These are phyloP conservation scores for Lepas anatifera DNA, from an alignment of 2,888 invertebrate genomes.

Conservation along the genomic window DNA sequence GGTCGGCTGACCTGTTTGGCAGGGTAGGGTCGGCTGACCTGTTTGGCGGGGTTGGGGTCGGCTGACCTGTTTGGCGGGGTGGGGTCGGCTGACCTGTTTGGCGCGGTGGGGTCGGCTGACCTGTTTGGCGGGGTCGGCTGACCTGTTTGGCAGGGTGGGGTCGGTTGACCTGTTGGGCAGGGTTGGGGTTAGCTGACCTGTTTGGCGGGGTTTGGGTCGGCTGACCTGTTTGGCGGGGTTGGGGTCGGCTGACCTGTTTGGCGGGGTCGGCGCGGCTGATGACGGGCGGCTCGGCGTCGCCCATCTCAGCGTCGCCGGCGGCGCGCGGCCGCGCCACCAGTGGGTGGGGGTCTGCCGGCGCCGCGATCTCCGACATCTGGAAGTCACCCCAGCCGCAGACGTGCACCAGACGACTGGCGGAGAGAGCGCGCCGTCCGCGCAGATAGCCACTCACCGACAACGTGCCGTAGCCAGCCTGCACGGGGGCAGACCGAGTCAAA, in stretches of 20 bases:
- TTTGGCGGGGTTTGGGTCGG: slow-evolving; percentile 47
- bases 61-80: slow-evolving; percentile 33
- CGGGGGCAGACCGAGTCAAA: too few species aligned
- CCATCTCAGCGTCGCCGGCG: not conserved
- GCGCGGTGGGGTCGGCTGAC: slow-evolving; percentile 26
- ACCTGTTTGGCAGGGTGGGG: slow-evolving; percentile 53
- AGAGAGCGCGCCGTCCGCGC: slow-evolving; percentile 59
- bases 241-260: slow-evolving; percentile 45
- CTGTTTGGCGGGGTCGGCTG: slow-evolving; percentile 45
- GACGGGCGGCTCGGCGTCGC: slow-evolving; percentile 29
- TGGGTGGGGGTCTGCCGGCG: slow-evolving; percentile 51
- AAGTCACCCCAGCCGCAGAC: slow-evolving; percentile 87
- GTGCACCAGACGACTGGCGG: slow-evolving; percentile 79
- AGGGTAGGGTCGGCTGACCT: slow-evolving; percentile 44
- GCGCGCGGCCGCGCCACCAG: slow-evolving; percentile 28
- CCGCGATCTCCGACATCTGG: slow-evolving; percentile 65
- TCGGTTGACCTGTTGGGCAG: slow-evolving; percentile 28
- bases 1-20: slow-evolving; percentile 44
- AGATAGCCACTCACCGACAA: slow-evolving; percentile 77
- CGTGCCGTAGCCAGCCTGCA: slow-evolving; percentile 41
- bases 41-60: not conserved
- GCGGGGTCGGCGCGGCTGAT: slow-evolving; percentile 48
- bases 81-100: slow-evolving; percentile 11
- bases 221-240: slow-evolving; percentile 50
- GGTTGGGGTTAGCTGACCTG: slow-evolving; percentile 37